Conservation (phyloP, 2,113 vertebrate genomes). For the Dendrocopos noguchii region DNA sequence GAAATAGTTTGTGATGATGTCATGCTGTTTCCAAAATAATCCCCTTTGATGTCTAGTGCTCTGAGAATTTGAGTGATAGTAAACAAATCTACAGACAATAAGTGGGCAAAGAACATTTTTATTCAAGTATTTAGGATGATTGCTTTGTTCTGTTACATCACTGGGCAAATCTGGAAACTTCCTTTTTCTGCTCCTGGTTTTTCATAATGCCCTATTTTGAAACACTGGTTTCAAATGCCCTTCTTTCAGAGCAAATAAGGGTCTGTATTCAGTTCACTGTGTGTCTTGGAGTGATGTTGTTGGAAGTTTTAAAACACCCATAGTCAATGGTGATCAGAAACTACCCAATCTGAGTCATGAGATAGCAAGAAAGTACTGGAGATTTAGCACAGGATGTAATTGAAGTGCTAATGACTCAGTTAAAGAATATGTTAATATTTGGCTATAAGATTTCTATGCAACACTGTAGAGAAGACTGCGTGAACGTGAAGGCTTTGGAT, state of each 20-base stretch:
- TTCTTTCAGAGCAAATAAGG: neutral
- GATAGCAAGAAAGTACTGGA: neutral
- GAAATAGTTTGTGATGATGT: neutral
- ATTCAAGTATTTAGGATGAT: neutral
- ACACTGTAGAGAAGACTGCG: neutral
- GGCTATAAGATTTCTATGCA: neutral
- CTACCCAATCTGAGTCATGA: neutral
- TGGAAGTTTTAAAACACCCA: neutral
- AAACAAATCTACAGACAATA: neutral
- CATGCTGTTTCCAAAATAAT: neutral
- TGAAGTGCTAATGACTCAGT: neutral
- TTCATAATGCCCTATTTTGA: neutral
- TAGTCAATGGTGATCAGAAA: neutral
- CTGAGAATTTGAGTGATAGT: neutral
- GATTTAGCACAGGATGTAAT: neutral
- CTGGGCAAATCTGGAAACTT: neutral
- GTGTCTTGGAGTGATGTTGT: neutral
- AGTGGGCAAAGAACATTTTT: neutral
- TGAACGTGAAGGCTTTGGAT: neutral
- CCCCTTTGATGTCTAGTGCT: neutral
- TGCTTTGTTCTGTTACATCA: neutral
- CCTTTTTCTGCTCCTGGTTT: neutral
- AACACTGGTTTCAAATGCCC: neutral
- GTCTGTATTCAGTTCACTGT: neutral
- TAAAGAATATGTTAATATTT: neutral